A percentile compares a stretch with the other conserved stretches of the same genome.
Conservation (phyloP, 2,113 vertebrate species). For the Athene cunicularia region DNA sequence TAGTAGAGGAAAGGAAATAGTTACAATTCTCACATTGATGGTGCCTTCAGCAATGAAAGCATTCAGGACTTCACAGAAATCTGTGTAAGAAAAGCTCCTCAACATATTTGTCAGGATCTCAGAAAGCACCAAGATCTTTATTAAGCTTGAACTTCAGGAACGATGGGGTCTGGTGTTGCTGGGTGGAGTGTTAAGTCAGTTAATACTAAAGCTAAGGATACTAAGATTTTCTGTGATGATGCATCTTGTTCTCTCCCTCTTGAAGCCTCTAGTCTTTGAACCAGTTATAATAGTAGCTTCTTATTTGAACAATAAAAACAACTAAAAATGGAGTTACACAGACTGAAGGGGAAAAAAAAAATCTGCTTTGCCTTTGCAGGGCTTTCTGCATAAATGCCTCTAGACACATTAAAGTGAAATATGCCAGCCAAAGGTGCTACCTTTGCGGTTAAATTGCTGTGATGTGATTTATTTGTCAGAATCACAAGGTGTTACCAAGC, state of each 20-base stretch:
- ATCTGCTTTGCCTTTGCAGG: not conserved
- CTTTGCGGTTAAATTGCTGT: not conserved
- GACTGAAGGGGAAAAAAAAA: no score
- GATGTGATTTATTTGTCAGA: not conserved
- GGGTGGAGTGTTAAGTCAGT: not conserved
- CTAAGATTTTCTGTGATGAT: not conserved
- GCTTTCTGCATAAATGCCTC: not conserved
- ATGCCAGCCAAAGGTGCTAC: not conserved
- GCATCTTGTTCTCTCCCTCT: not conserved
- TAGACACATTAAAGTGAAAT: not conserved
- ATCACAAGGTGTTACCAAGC: not conserved
- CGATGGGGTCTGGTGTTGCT: not conserved
- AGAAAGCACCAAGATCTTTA: not conserved
- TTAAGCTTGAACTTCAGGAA: not conserved
- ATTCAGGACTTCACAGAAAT: not conserved
- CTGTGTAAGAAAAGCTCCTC: not conserved
- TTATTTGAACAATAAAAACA: not conserved
- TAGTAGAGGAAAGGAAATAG: not conserved
- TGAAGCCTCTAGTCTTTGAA: not conserved
- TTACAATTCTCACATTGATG: not conserved
- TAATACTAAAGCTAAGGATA: not conserved
- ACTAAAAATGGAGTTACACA: not conserved
- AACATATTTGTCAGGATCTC: not conserved
- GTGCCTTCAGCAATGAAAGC: not conserved
- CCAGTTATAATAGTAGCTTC: not conserved